Evolutionary conservation across 2,888 invertebrate genomes (phyloP).

Genomic region (Bombylius discolor): DNA sequence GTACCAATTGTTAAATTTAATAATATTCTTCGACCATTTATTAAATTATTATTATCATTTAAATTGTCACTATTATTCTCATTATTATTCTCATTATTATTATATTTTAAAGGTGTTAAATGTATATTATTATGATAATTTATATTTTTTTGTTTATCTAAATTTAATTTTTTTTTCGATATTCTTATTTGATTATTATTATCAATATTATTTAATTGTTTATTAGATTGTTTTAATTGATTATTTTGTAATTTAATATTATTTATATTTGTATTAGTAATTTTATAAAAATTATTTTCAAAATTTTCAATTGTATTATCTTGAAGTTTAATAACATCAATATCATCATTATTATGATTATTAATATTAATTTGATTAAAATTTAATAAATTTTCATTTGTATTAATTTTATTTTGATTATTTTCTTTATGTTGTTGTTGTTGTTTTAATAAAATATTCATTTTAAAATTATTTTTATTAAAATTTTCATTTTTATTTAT

Average conservation of each 20-base stretch:
- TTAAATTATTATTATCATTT: neutral
- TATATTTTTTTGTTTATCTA: neutral
- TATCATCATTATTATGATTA: constrained; percentile 1
- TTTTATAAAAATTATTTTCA: neutral
- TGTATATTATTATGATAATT: neutral
- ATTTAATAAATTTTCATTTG: neutral
- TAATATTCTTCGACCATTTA: constrained; percentile 42
- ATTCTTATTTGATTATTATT: no score
- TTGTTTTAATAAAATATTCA: no score
- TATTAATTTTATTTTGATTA: no score
- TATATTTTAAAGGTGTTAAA: neutral
- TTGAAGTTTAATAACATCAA: constrained; percentile 5
- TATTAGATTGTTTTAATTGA: no score
- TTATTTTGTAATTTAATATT: neutral
- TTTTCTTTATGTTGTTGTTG: no score
- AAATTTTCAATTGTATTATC: constrained; percentile 1
- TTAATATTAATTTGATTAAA: neutral
- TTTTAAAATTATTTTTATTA: no score
- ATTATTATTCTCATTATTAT: neutral
- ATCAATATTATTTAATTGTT: no score
- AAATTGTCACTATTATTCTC: neutral
- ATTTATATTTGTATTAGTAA: neutral
- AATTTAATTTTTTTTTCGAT: neutral
- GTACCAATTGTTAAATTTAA: constrained; percentile 73
- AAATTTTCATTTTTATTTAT: no score